Conservation (phyloP, 1,140 invertebrate species). For the Agraylea sexmaculata region DNA sequence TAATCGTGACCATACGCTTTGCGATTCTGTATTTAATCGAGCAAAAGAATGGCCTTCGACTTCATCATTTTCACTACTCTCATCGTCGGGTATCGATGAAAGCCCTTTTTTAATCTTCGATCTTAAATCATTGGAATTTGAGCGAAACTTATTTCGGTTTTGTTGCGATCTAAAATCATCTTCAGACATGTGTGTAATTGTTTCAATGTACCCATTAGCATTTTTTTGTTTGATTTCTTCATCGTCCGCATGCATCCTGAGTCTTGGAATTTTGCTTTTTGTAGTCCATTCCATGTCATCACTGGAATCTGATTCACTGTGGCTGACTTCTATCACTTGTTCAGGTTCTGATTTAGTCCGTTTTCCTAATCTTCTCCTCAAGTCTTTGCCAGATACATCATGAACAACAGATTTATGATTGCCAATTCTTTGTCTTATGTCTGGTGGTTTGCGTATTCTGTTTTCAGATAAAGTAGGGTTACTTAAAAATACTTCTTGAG, state of each 20-base stretch:
- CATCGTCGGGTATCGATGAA: conserved; percentile 26
- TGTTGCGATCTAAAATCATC: conserved; percentile 29
- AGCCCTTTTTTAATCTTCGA: conserved; percentile 27
- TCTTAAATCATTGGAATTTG: conserved; percentile 24
- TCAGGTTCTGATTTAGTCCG: conserved; percentile 29
- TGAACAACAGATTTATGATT: background rate
- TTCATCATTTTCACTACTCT: conserved; percentile 12
- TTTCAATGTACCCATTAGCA: conserved; percentile 24
- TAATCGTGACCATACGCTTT: conserved; percentile 49
- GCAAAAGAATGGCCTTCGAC: background rate
- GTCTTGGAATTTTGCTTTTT: conserved; percentile 54
- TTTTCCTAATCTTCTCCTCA: conserved; percentile 22
- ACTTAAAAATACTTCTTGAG: conserved; percentile 40
- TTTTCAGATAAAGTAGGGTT: conserved; percentile 7
- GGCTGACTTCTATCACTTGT: conserved; percentile 4
- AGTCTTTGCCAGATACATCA: background rate
- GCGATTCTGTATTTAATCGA: too few species aligned
- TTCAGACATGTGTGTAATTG: conserved; percentile 26
- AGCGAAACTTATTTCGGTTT: conserved; percentile 30
- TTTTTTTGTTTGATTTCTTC: conserved; percentile 53
- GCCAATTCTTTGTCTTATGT: conserved; percentile 11
- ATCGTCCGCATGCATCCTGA: conserved; percentile 83
- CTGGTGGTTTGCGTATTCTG: too few species aligned
- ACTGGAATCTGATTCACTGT: conserved; percentile 8
- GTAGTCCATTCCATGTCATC: conserved; percentile 41